Evolutionary conservation across 2,888 invertebrate genomes (phyloP).

Genomic region (Nomada ferruginata): DNA sequence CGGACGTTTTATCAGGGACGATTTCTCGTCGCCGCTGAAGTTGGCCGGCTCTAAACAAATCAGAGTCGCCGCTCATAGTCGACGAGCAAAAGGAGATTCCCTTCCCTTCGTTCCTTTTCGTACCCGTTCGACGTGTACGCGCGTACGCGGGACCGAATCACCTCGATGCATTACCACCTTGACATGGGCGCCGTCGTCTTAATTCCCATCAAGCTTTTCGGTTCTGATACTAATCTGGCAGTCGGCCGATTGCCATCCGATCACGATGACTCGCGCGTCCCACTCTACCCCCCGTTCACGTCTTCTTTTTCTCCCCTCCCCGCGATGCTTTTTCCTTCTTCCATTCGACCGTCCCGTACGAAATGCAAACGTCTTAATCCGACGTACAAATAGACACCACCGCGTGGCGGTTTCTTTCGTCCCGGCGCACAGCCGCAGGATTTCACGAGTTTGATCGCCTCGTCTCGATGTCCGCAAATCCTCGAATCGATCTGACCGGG

Average conservation of each 20-base stretch:
- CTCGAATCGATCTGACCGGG: slow-evolving; percentile 49
- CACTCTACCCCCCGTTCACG: slow-evolving; percentile 10
- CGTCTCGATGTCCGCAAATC: slow-evolving; percentile 57
- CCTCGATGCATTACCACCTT: slow-evolving; percentile 61
- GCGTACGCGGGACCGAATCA: slow-evolving; percentile 48
- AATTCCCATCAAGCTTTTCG: slow-evolving; percentile 71
- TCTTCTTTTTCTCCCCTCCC: neutral
- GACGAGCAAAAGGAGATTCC: slow-evolving; percentile 22
- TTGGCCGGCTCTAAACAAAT: slow-evolving; percentile 13
- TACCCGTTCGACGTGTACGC: neutral
- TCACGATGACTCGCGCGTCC: slow-evolving; percentile 64
- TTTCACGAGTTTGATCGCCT: slow-evolving; percentile 25
- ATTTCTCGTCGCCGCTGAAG: neutral
- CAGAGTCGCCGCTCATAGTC: slow-evolving; percentile 7
- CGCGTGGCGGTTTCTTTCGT: slow-evolving; percentile 46
- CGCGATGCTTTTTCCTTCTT: slow-evolving; percentile 41
- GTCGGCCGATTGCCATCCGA: slow-evolving; percentile 69
- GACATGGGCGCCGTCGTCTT: slow-evolving; percentile 67
- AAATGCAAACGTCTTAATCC: slow-evolving; percentile 74
- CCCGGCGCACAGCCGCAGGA: slow-evolving; percentile 57
- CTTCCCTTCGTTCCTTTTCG: neutral
- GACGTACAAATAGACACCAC: slow-evolving; percentile 65
- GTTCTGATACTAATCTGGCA: slow-evolving; percentile 74
- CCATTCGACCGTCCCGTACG: slow-evolving; percentile 46
- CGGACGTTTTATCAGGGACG: neutral